phyloP scores from a whole-genome alignment of 2,113 vertebrate genomes.

The Burhinus oedicnemus region DNA sequence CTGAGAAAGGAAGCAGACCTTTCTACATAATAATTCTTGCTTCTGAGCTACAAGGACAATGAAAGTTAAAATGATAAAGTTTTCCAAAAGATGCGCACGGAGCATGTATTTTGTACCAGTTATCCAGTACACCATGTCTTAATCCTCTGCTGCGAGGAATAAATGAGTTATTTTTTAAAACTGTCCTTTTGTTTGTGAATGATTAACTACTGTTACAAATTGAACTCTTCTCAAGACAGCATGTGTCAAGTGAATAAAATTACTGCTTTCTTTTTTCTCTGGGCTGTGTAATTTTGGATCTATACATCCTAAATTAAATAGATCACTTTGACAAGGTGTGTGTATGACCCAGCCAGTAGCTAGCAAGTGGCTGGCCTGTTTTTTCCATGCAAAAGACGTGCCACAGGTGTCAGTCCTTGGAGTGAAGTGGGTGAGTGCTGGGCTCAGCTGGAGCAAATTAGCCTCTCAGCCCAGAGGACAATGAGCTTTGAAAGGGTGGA shows the following conservation, averaged over 20 bases:
- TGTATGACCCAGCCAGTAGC: not conserved
- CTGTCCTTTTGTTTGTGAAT: conserved; percentile 9
- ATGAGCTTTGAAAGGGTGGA: not conserved
- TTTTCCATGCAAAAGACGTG: not conserved
- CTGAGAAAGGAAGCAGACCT: not conserved
- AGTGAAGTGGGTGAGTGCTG: not conserved
- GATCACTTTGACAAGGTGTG: not conserved
- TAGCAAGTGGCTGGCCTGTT: not conserved
- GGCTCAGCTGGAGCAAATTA: not conserved
- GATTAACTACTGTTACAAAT: conserved; percentile 48
- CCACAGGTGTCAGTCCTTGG: not conserved
- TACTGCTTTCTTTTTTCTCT: not conserved
- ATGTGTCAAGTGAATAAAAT: not conserved
- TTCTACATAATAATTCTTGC: not conserved
- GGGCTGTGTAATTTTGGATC: not conserved
- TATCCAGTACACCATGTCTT: not conserved
- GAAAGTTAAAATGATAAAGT: not conserved
- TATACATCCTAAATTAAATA: not conserved
- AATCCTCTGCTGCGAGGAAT: not conserved
- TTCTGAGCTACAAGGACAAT: not conserved
- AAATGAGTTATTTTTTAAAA: conserved; percentile 27
- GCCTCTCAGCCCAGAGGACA: not conserved
- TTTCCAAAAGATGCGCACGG: not conserved
- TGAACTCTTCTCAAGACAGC: not conserved
- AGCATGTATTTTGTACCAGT: not conserved